Conservation (phyloP, 2,113 vertebrate species). For the Lamprologus sp. region DNA sequence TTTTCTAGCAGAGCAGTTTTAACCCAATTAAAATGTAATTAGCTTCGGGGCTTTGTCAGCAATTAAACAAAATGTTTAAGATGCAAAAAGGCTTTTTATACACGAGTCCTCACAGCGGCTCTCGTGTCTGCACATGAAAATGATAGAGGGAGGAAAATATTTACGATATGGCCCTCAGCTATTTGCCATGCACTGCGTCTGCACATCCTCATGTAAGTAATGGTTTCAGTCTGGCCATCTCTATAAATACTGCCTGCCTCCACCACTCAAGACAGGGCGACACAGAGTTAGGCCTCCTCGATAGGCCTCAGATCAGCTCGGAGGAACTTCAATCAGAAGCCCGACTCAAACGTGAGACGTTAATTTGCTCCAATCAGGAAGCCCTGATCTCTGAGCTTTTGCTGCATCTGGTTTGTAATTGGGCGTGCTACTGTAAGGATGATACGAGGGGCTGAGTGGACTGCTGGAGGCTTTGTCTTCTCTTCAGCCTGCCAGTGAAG, state of each 20-base stretch:
- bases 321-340: not conserved
- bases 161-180: not conserved
- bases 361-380: slow-evolving; percentile 36
- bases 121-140: not conserved
- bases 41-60: not conserved
- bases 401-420: slow-evolving; percentile 54
- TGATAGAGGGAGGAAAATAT: not conserved
- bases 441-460: not conserved
- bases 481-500: not conserved
- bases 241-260: not conserved
- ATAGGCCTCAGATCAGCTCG: not conserved
- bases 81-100: not conserved
- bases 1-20: not conserved
- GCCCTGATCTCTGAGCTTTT: slow-evolving; percentile 17
- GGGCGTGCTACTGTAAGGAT: slow-evolving; percentile 24
- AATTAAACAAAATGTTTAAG: not conserved
- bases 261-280: not conserved
- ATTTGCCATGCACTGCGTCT: not conserved
- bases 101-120: not conserved
- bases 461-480: slow-evolving; percentile 25
- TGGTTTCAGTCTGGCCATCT: not conserved
- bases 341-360: slow-evolving; percentile 13
- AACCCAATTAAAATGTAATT: not conserved
- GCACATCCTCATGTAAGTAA: not conserved
- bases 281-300: not conserved